Evolutionary conservation across 2,888 invertebrate species (phyloP).

Genomic region (Trisateles emortualis): DNA sequence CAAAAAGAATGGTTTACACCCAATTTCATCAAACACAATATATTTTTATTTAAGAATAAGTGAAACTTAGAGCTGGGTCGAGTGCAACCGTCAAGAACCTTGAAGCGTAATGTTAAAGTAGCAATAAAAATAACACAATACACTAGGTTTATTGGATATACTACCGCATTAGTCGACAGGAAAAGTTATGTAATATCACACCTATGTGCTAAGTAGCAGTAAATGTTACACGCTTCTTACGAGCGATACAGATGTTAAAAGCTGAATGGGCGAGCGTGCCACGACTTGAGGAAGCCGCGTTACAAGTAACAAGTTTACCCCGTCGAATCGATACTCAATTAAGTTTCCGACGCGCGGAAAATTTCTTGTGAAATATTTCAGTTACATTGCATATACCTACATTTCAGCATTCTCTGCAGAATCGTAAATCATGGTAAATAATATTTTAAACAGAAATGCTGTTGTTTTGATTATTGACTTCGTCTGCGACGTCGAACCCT

Average conservation of each 20-base stretch:
- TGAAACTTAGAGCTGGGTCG: slow-evolving; percentile 4
- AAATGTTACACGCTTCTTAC: slow-evolving; percentile 53
- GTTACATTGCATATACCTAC: slow-evolving; percentile 5
- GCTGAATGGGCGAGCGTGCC: slow-evolving; percentile 48
- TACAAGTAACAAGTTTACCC: slow-evolving; percentile 24
- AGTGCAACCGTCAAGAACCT: slow-evolving; percentile 9
- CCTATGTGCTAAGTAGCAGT: slow-evolving; percentile 70
- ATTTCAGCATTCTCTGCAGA: not conserved
- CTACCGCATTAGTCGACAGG: slow-evolving; percentile 51
- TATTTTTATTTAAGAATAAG: not conserved
- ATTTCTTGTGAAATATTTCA: slow-evolving; percentile 24
- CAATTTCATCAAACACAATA: too few species aligned
- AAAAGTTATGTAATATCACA: slow-evolving; percentile 77
- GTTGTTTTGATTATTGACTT: slow-evolving; percentile 6
- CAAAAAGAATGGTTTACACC: too few species aligned
- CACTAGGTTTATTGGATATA: slow-evolving; percentile 46
- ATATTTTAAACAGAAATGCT: not conserved
- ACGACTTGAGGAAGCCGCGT: slow-evolving; percentile 28
- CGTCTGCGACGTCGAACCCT: not conserved
- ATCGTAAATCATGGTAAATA: not conserved
- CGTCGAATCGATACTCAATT: slow-evolving; percentile 39
- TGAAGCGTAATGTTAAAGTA: slow-evolving; percentile 12
- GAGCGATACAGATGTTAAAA: slow-evolving; percentile 49
- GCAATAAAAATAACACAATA: slow-evolving; percentile 32
- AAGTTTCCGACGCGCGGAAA: slow-evolving; percentile 30